Evolutionary conservation across 53 echinoderm and acorn worm species (phyloP).

Genomic region (Echinometra lucunter): DNA sequence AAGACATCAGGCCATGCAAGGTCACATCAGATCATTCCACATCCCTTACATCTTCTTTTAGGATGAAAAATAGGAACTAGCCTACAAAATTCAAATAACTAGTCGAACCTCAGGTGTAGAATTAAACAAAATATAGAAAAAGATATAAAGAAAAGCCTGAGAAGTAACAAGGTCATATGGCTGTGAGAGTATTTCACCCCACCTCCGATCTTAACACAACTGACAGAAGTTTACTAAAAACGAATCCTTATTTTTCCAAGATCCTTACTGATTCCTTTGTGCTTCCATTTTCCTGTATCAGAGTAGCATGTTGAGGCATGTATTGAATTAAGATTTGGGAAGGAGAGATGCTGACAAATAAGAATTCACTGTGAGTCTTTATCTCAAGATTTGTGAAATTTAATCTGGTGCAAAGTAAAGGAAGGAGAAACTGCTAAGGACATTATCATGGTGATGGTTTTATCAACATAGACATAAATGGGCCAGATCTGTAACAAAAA

Average conservation of each 20-base stretch:
- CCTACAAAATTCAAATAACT: neutral
- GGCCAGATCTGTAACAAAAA: slow-evolving; percentile 38
- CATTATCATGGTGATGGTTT: neutral
- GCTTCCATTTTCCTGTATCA: neutral
- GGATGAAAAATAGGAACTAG: slow-evolving; percentile 19
- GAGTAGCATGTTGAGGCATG: neutral
- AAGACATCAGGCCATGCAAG: slow-evolving; percentile 54
- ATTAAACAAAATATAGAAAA: neutral
- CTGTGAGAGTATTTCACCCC: neutral
- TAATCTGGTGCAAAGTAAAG: neutral
- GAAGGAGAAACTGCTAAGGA: slow-evolving; percentile 7
- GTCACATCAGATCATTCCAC: slow-evolving; percentile 45
- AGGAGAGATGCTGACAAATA: neutral
- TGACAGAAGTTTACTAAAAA: neutral
- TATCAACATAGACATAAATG: slow-evolving; percentile 19
- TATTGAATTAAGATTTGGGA: neutral
- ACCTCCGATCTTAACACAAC: neutral
- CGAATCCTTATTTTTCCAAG: neutral
- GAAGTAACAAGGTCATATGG: neutral
- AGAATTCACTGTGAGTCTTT: neutral
- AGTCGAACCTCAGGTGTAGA: neutral
- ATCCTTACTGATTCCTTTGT: neutral
- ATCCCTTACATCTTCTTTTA: slow-evolving; percentile 41
- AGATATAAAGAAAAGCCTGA: neutral
- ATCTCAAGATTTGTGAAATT: neutral